Evolutionary conservation across 1,140 invertebrate genomes (phyloP).

Genomic region (Drosophila equinoxialis): DNA sequence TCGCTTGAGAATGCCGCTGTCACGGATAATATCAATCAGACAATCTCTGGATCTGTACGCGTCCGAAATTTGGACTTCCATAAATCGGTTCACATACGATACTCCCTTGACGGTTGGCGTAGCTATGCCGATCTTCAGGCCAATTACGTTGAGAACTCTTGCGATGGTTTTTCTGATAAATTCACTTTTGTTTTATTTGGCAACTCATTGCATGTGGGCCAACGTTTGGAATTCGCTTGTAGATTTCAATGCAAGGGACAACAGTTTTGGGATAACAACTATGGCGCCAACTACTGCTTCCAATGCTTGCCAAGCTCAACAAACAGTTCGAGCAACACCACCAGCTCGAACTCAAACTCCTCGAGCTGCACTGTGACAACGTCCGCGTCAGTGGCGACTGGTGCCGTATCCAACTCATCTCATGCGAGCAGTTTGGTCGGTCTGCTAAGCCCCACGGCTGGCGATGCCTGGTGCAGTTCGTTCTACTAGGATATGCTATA

Average conservation of each 20-base stretch:
- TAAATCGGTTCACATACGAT: slow-evolving; percentile 94
- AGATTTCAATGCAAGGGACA: slow-evolving; percentile 91
- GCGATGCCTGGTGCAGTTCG: slow-evolving; percentile 81
- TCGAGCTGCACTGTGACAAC: slow-evolving; percentile 52
- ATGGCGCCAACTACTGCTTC: slow-evolving; percentile 92
- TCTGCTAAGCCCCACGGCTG: slow-evolving; percentile 76
- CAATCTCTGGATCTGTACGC: slow-evolving; percentile 93
- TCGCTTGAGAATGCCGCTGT: slow-evolving; percentile 93
- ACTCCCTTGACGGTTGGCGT: slow-evolving; percentile 93
- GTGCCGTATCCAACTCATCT: slow-evolving; percentile 51
- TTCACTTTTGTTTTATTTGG: slow-evolving; percentile 91
- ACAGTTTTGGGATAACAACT: slow-evolving; percentile 96
- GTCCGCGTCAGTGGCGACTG: slow-evolving; percentile 64
- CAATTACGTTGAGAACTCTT: slow-evolving; percentile 93
- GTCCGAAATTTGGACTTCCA: slow-evolving; percentile 96
- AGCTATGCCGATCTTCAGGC: slow-evolving; percentile 92
- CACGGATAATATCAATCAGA: slow-evolving; percentile 87
- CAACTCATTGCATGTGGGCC: slow-evolving; percentile 88
- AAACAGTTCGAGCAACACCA: not conserved
- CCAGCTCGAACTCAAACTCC: slow-evolving; percentile 26
- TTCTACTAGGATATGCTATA: slow-evolving; percentile 64
- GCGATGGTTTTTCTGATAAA: slow-evolving; percentile 96
- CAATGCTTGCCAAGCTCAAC: slow-evolving; percentile 87
- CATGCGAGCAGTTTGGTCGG: slow-evolving; percentile 57
- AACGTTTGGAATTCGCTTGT: slow-evolving; percentile 91